Percentiles rank a stretch among this genome's conserved stretches.
phyloP scores from a whole-genome alignment of 2,888 invertebrate species.

The Maniola hyperantus region DNA sequence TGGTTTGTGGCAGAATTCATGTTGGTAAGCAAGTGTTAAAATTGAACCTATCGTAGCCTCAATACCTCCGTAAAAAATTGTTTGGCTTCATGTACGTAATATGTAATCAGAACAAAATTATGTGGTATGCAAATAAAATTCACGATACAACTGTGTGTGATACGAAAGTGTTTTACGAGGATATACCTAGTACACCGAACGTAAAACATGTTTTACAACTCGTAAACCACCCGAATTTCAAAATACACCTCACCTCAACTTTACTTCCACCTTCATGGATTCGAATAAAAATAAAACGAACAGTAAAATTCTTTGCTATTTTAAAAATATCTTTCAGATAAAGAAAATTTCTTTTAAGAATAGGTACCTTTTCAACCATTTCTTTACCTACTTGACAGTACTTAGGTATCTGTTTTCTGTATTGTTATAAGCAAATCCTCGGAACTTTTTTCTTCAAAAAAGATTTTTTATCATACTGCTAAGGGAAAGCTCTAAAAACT shows the following conservation, averaged over 20 bases:
- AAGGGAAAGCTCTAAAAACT: neutral
- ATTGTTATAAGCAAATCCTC: neutral
- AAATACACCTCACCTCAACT: conserved; percentile 6
- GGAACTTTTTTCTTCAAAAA: neutral
- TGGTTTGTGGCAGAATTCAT: too few species aligned
- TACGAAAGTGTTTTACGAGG: conserved; percentile 23
- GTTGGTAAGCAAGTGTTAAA: neutral
- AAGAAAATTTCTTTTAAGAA: neutral
- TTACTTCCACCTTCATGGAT: conserved; percentile 11
- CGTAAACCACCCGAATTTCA: conserved; percentile 16
- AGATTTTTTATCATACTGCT: neutral
- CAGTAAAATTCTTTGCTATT: neutral
- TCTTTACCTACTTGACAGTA: conserved; percentile 1
- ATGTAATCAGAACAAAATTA: neutral
- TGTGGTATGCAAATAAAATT: conserved; percentile 12
- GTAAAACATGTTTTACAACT: conserved; percentile 17
- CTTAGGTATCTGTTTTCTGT: neutral
- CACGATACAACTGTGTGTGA: conserved; percentile 14
- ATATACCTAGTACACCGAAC: conserved; percentile 6
- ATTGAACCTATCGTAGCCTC: neutral
- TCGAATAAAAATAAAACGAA: conserved; percentile 18
- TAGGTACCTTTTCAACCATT: neutral
- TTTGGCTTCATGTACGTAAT: neutral
- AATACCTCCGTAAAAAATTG: neutral
- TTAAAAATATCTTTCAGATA: conserved; percentile 3